Evolutionary conservation across 2,113 vertebrate species (phyloP).

Genomic region (Chlorocebus sabaeus): DNA sequence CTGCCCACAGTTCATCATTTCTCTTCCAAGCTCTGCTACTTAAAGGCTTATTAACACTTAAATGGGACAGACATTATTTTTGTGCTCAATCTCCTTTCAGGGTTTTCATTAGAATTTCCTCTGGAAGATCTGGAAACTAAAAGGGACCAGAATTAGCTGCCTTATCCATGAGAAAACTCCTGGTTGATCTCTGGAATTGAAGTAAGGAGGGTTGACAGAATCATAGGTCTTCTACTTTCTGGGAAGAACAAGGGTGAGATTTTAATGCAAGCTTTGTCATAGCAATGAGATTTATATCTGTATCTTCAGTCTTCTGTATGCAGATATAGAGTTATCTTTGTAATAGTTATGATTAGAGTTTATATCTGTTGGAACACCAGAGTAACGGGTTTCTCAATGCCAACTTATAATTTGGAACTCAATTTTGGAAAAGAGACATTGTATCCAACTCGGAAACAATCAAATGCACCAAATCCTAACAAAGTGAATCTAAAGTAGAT

Average conservation of each 20-base stretch:
- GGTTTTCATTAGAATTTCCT: neutral
- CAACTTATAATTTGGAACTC: neutral
- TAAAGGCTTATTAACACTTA: neutral
- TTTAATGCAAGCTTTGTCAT: neutral
- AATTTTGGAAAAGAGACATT: neutral
- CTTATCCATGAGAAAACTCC: neutral
- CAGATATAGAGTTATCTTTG: neutral
- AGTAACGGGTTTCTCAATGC: neutral
- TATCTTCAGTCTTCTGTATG: too few species aligned
- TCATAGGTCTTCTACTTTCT: neutral
- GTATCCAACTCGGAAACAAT: neutral
- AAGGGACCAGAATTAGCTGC: neutral
- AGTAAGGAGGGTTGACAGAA: neutral
- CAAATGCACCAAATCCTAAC: neutral
- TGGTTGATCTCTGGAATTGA: neutral
- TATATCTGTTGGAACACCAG: neutral
- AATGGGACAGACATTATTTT: neutral
- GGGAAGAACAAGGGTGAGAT: neutral
- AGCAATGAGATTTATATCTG: neutral
- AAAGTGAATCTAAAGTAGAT: neutral
- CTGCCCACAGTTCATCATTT: neutral
- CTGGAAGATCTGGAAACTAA: neutral
- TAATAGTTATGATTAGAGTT: neutral
- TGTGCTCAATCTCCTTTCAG: neutral
- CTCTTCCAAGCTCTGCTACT: neutral